Conservation (phyloP, 2,113 vertebrate genomes). For the Tachysurus vachellii region DNA sequence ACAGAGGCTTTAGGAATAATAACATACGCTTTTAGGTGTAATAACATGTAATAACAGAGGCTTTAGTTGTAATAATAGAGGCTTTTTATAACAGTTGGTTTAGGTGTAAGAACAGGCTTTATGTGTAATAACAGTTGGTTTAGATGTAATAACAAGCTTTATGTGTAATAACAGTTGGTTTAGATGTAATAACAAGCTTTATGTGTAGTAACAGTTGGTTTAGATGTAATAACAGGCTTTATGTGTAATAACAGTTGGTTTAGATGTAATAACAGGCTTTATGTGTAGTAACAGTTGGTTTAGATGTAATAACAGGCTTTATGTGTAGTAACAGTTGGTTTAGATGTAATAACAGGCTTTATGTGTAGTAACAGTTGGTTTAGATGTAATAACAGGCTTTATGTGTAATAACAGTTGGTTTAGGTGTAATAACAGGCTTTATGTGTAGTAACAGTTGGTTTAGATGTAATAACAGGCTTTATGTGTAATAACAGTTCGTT, state of each 20-base stretch:
- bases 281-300: neutral
- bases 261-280: neutral
- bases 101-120: neutral
- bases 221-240: neutral
- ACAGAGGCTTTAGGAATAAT: neutral
- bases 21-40: neutral
- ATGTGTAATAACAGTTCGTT: neutral
- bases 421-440: neutral
- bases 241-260: neutral
- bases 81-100: neutral
- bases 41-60: neutral
- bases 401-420: neutral
- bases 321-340: neutral
- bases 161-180: neutral
- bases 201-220: neutral
- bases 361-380: neutral
- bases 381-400: neutral
- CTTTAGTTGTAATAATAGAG: neutral
- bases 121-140: neutral
- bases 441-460: neutral
- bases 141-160: neutral
- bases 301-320: neutral
- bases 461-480: neutral
- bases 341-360: neutral
- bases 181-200: neutral